Conservation (phyloP, 2,888 invertebrate genomes). For the Homarus gammarus region DNA sequence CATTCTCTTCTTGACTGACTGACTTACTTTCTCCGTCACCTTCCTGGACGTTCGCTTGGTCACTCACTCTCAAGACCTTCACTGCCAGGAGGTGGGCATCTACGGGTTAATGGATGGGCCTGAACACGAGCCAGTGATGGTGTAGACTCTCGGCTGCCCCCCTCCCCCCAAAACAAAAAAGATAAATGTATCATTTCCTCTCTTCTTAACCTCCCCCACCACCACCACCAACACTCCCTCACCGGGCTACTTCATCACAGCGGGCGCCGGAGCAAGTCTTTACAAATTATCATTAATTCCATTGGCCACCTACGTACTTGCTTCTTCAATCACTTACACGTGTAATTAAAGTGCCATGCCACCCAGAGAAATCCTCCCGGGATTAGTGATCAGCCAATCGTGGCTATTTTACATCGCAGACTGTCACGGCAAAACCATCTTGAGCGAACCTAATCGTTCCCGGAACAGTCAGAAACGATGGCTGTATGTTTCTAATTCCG, state of each 20-base stretch:
- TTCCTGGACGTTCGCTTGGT: not conserved
- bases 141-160: no score
- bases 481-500: slow-evolving; percentile 57
- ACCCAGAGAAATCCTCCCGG: slow-evolving; percentile 35
- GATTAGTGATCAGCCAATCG: slow-evolving; percentile 57
- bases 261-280: slow-evolving; percentile 12
- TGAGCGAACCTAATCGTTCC: slow-evolving; percentile 46
- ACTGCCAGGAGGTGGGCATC: no score
- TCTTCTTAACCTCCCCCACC: not conserved
- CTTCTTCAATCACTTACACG: slow-evolving; percentile 59
- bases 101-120: no score
- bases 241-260: not conserved
- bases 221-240: not conserved
- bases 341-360: slow-evolving; percentile 43
- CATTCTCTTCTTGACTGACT: no score
- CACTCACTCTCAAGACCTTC: not conserved
- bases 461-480: slow-evolving; percentile 55
- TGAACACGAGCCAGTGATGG: no score
- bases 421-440: slow-evolving; percentile 34
- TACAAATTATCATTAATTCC: slow-evolving; percentile 45
- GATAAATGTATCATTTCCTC: not conserved
- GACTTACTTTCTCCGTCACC: no score
- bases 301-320: slow-evolving; percentile 37
- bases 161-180: not conserved
- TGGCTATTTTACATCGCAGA: slow-evolving; percentile 21